Evolutionary conservation across 2,797 vertebrate genomes (phyloP), one percentile per base, ranked within the genome.

Genomic region (Myiotriccus ornatus): DNA sequence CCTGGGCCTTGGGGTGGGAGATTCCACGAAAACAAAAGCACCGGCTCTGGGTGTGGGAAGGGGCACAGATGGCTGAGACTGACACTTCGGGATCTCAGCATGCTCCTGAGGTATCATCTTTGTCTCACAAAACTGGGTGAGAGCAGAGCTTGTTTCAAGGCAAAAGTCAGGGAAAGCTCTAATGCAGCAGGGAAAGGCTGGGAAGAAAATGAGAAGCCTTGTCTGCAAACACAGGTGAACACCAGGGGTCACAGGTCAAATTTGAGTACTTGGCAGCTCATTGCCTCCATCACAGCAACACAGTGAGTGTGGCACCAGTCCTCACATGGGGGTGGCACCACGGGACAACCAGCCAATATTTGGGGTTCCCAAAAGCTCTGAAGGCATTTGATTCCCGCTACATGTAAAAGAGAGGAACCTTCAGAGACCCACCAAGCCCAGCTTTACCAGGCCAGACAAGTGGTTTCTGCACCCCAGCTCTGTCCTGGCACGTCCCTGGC

Each of bases 41-140:
- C 1, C 0, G 80, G 68, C 20, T 81, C 32, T 9, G 57, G 86
- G 34, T 49, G 91, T 75, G 68, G 87, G 83, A 84, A 93, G 80
- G 76, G 85, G 76, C 71, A 44, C 94, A 94, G 94, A 90, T 93
- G 91, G 88, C 83, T 71, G 79, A 89, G 93, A 30, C 93, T 93
- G 95, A 35, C 89, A 75, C 89, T 64, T 85, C 32, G 10, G 10
- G 28, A 91, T 85, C 89, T 77, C 7, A 60, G n/a, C 71, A 13
- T 37, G 41, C 14, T 75, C 79, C 81, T 68, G 46, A 53, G 85
- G 69, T 50, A 49, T 37, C 34, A 80, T 75, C 90, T 91, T 82
- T 75, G 52, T 44, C 77, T 70, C 52, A 87, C 46, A 65, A 83
- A 89, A 17, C 46, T 9, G 67, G 20, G 35, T 35, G 74, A 93